Evolutionary conservation across 2,888 invertebrate genomes (phyloP), one percentile per base, ranked within the genome.

Genomic region (Ophioninae sp.): DNA sequence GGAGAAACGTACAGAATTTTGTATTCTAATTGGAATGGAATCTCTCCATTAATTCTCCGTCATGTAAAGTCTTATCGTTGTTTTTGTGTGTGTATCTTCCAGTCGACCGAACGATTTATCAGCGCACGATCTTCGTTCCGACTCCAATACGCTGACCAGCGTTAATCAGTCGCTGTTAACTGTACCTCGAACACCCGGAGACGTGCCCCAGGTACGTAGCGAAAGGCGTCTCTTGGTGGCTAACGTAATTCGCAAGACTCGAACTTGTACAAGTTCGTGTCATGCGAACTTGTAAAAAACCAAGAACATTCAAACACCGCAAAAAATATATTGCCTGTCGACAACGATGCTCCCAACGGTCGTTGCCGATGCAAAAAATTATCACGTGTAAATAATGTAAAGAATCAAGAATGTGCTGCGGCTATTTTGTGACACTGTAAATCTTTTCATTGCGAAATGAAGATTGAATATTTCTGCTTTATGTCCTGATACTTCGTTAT

Each of bases 131-230:
- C 84, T 87, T 37, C 89, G 88, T 44, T 76, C 85, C 23, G 90
- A 92, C 75, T 88, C 89, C 74, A 91, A 90, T 75, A 88, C 89
- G 13, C 81, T 92, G 64, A 87, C 87, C 79, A 89, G 91, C 85
- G 85, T 90, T 39, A 89, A 91, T 88, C 93, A 94, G 76, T 93
- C 93, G 74, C 91, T 95, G 87, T 91, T 95, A 86, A 94, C 94
- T 88, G 95, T 95, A 84, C 95, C 96, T 81, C 94, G 96, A 82
- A 95, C 96, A 44, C 96, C 96, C 39, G 95, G 95, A 88, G 96
- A 95, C 89, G 94, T 95, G 85, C 95, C 95, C 69, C 95, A 95
- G 93, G 96, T 96, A 93, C 89, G 86, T 86, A 86, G 87, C 76
- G 87, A 86, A 84, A 80, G 85, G 80, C 84, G 37, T 30, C 85